Conservation (phyloP, 2,113 vertebrate species). For the Bos javanicus region DNA sequence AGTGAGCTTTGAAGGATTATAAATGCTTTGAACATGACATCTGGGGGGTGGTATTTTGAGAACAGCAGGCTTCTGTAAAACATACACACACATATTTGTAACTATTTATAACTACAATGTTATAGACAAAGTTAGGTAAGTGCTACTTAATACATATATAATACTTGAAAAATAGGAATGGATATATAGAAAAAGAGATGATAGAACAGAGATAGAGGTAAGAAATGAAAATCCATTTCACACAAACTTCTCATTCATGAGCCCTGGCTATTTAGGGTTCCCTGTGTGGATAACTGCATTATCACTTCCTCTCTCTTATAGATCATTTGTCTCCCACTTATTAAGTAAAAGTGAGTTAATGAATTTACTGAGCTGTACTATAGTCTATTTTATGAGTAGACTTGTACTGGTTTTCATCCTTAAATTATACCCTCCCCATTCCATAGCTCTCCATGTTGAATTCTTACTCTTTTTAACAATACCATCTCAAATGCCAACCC, state of each 20-base stretch:
- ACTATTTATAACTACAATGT: background rate
- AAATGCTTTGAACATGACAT: background rate
- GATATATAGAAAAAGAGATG: background rate
- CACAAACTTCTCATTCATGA: background rate
- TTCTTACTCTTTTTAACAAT: background rate
- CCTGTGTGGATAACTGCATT: background rate
- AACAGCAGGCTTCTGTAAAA: background rate
- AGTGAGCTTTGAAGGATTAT: background rate
- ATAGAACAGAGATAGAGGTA: background rate
- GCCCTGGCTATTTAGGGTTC: background rate
- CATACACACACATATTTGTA: background rate
- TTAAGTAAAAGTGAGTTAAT: background rate
- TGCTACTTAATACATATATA: background rate
- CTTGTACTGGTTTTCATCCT: background rate
- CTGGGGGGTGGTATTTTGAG: background rate
- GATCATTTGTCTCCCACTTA: background rate
- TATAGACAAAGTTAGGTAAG: background rate
- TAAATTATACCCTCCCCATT: background rate
- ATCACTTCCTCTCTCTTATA: background rate
- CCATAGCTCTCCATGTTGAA: background rate
- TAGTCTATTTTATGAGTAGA: background rate
- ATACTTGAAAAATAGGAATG: background rate
- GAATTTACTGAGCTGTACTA: background rate
- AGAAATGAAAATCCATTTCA: background rate
- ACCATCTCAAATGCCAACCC: background rate